Conservation (phyloP, 2,888 invertebrate species). For the Cenopis cana region DNA sequence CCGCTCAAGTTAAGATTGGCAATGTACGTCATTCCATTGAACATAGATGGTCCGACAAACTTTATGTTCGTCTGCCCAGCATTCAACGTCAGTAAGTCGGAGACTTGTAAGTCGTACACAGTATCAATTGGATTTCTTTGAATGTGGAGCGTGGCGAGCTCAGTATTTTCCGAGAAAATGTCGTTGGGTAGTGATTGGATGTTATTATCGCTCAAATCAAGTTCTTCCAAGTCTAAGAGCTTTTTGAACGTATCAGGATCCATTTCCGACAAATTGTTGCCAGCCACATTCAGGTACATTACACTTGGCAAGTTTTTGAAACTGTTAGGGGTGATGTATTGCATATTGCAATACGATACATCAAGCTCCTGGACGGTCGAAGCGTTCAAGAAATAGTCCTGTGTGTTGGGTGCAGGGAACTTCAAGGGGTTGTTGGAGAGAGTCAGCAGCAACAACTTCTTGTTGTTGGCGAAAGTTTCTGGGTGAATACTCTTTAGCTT, state of each 20-base stretch:
- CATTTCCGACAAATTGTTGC: conserved; percentile 87
- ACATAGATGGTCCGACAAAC: conserved; percentile 87
- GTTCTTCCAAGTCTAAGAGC: conserved; percentile 87
- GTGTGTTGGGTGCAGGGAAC: conserved; percentile 70
- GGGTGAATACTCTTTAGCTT: conserved; percentile 88
- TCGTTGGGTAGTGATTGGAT: conserved; percentile 86
- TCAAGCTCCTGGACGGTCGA: conserved; percentile 89
- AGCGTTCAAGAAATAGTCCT: conserved; percentile 84
- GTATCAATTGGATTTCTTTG: conserved; percentile 88
- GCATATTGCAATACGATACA: conserved; percentile 88
- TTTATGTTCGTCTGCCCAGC: conserved; percentile 88
- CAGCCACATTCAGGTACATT: conserved; percentile 88
- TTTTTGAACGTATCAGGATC: conserved; percentile 86
- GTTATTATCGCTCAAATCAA: conserved; percentile 89
- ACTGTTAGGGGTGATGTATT: conserved; percentile 86
- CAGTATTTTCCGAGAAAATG: conserved; percentile 87
- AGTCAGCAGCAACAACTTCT: conserved; percentile 87
- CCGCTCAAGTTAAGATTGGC: conserved; percentile 88
- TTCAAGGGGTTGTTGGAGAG: conserved; percentile 88
- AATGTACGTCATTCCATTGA: conserved; percentile 86
- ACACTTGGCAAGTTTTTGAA: conserved; percentile 88
- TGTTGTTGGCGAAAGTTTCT: conserved; percentile 88
- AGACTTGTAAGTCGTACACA: conserved; percentile 86
- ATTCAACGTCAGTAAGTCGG: conserved; percentile 88
- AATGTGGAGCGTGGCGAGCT: conserved; percentile 88